Evolutionary conservation across 1,140 invertebrate genomes (phyloP), one percentile per base, ranked within the genome.

Genomic region (Polypedilum pembai): DNA sequence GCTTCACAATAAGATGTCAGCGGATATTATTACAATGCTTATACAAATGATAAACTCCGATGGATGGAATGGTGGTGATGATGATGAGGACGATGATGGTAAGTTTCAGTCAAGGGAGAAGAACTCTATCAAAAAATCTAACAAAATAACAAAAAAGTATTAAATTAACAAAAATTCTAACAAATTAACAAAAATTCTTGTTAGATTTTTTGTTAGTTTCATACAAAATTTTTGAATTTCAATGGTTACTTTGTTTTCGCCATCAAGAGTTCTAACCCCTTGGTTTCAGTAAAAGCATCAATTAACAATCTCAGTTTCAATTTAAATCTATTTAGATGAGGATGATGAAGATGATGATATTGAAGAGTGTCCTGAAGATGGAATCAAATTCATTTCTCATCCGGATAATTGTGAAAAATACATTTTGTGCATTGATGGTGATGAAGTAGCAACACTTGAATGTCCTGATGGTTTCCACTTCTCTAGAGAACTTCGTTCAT

Each of bases 381-480:
- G 65, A 20, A 69, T 69, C 65, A 69, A 69, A 20, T 21, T 69
- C 17, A 69, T 69, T 69, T 8, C 5, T 8, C 65, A 69, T 18
- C 65, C 65, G 8, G 20, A 18, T 20, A 69, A 69, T 18, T 69
- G 65, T 18, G 65, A 69, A 20, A 69, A 69, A 69, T 69, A 69
- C 65, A 69, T 69, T 10, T 69, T 69, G 20, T 69, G 65, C 65
- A 20, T 69, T 21, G 65, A 21, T 18, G 65, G 65, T 7, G 65
- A 20, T 69, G 65, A 69, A 69, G 20, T 69, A 18, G 65, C 17
- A n/a, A 56, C 45, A 69, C 65, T 18, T 18, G 65, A 69, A 69
- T 69, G 65, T 20, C 65, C 65, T 3, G 65, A 21, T 69, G 65
- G 65, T 1, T 20, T 69, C 3, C 65, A 69, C 20, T 69, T 69